These are phyloP conservation scores for Pachymerium ferrugineum DNA, from an alignment of 2,888 invertebrate genomes.

Conservation along the genomic window DNA sequence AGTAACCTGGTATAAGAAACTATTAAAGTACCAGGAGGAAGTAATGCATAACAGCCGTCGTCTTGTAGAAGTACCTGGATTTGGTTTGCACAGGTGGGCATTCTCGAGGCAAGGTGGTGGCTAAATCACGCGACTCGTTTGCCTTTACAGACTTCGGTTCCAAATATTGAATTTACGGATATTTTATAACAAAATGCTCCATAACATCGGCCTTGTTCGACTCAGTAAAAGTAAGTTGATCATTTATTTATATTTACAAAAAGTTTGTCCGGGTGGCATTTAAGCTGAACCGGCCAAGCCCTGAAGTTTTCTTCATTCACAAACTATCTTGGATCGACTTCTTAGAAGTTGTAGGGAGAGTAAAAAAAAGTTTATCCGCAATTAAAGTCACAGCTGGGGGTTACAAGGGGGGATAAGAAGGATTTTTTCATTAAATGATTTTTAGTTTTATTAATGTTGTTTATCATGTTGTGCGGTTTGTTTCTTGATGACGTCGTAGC, in stretches of 20 bases:
- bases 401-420: neutral
- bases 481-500: conserved; percentile 16
- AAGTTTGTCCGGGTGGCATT: too few species aligned
- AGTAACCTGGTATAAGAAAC: neutral
- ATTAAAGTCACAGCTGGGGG: neutral
- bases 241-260: too few species aligned
- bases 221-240: too few species aligned
- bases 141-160: neutral
- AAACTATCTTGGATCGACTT: too few species aligned
- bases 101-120: conserved; percentile 15
- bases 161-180: neutral
- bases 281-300: too few species aligned
- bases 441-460: neutral
- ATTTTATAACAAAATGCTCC: neutral
- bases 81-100: conserved; percentile 19
- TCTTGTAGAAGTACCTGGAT: neutral
- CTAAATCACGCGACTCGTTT: conserved; percentile 1
- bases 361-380: neutral
- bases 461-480: neutral
- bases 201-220: too few species aligned
- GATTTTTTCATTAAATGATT: neutral
- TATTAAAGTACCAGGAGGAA: neutral
- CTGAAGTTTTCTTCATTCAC: too few species aligned
- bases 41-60: neutral
- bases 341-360: too few species aligned